Percentiles rank a stretch among this genome's conserved stretches.
Evolutionary conservation across 2,797 vertebrate species (phyloP).

Genomic region (Galago senegalensis): DNA sequence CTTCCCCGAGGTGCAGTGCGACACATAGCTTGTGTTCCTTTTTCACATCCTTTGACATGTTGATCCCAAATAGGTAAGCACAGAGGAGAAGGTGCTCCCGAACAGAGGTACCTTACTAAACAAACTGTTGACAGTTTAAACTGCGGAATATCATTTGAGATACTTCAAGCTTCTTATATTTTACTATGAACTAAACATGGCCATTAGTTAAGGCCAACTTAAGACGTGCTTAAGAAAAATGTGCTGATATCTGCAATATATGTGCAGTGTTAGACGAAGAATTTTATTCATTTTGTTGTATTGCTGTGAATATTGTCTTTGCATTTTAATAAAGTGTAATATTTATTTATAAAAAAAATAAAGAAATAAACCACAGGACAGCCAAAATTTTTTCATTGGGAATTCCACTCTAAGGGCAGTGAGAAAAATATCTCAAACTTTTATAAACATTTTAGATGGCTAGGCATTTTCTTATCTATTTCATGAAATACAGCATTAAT

Average conservation of each 20-base stretch:
- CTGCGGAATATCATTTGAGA: conserved; percentile 91
- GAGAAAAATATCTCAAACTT: conserved; percentile 37
- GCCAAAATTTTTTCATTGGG: neutral
- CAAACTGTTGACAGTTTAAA: conserved; percentile 95
- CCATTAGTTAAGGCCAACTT: conserved; percentile 52
- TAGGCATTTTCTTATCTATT: neutral
- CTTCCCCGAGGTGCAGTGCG: conserved; percentile 14
- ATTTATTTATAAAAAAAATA: conserved; percentile 94
- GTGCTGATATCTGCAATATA: conserved; percentile 95
- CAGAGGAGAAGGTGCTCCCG: conserved; percentile 86
- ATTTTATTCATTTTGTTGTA: conserved; percentile 93
- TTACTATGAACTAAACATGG: conserved; percentile 94
- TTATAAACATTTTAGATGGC: conserved; percentile 26
- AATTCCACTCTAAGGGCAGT: neutral
- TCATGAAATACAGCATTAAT: neutral
- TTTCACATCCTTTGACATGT: conserved; percentile 69
- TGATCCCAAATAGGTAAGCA: conserved; percentile 76
- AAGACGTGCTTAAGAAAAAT: conserved; percentile 94
- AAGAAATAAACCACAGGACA: no score
- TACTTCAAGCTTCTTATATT: conserved; percentile 95
- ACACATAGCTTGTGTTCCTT: conserved; percentile 38
- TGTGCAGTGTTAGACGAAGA: conserved; percentile 98
- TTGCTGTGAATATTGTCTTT: conserved; percentile 93
- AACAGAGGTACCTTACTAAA: conserved; percentile 77
- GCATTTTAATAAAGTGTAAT: conserved; percentile 95